Evolutionary conservation across 2,888 invertebrate genomes (phyloP), one percentile per base, ranked within the genome.

Genomic region (Drosophila rellima): DNA sequence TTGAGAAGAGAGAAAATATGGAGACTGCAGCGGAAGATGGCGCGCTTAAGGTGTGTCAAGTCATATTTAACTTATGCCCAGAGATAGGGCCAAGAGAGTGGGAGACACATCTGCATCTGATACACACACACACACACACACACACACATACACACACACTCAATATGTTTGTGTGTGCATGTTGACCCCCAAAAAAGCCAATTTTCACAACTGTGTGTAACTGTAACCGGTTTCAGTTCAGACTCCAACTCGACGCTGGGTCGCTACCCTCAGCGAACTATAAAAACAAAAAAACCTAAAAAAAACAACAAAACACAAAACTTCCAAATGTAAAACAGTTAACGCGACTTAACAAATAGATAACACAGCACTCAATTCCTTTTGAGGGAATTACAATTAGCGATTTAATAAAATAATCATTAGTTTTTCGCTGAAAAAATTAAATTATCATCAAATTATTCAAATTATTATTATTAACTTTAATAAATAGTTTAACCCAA

Each of bases 181-280:
- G 68, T 77, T 77, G 78, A 77, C 75, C 75, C 78, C 78, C 69
- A 76, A 76, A 77, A 75, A 71, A 45, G 40, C 39, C n/a, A 50
- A 65, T 73, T 61, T 69, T 54, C 26, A 51, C n/a, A 59, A 56
- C 65, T 47, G 56, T 57, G 55, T 85, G 80, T 80, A 85, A 82
- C 83, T 78, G 78, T 78, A 82, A 82, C 82, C 83, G 87, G 86
- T 86, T 82, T 80, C 47, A 44, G 65, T 56, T 56, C 60, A 55
- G 40, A 57, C 59, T 60, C 45, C 57, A 76, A 54, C 67, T 44
- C 40, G 17, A 35, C 50, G 71, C 59, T 76, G 67, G 74, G 77
- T 74, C 72, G 77, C 67, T 74, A 76, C 77, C 77, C 74, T 67
- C 76, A 33, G 15, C 39, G 26, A 42, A 54, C 23, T 60, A 50